phyloP scores from a whole-genome alignment of 2,113 vertebrate species.

The Phaetusa simplex region DNA sequence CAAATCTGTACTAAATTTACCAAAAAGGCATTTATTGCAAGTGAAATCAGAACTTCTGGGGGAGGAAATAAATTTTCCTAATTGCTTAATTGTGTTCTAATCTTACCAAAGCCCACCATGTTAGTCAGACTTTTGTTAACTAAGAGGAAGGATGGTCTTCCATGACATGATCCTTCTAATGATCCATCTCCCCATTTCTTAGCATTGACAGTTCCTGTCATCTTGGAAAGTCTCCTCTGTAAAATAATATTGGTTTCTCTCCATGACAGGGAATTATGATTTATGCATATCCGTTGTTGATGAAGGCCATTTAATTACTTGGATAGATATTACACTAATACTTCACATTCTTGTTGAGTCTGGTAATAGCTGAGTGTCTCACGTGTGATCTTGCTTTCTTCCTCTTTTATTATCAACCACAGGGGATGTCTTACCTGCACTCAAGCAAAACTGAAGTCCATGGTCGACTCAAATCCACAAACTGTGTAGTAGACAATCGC shows the following conservation, averaged over 20 bases:
- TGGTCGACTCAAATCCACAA: constrained; percentile 94
- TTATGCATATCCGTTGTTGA: neutral
- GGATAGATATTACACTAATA: neutral
- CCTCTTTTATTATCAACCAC: neutral
- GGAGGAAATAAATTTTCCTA: neutral
- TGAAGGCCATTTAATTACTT: neutral
- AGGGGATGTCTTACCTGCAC: constrained; percentile 98
- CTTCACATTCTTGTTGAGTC: neutral
- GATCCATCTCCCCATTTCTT: neutral
- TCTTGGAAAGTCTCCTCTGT: neutral
- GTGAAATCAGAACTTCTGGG: neutral
- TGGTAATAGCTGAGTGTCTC: neutral
- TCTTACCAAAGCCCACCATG: neutral
- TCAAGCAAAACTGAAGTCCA: constrained; percentile 91
- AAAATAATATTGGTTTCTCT: neutral
- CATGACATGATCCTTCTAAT: neutral
- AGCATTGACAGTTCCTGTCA: neutral
- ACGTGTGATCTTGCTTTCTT: neutral
- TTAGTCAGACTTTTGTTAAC: neutral
- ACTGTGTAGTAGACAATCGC: constrained; percentile 94
- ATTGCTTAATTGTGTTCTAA: neutral
- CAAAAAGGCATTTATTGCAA: neutral
- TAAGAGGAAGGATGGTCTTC: neutral
- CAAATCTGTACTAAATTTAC: neutral
- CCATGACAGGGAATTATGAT: neutral